Conservation (phyloP, 2,797 vertebrate genomes). For the Tolypeutes matacus region DNA sequence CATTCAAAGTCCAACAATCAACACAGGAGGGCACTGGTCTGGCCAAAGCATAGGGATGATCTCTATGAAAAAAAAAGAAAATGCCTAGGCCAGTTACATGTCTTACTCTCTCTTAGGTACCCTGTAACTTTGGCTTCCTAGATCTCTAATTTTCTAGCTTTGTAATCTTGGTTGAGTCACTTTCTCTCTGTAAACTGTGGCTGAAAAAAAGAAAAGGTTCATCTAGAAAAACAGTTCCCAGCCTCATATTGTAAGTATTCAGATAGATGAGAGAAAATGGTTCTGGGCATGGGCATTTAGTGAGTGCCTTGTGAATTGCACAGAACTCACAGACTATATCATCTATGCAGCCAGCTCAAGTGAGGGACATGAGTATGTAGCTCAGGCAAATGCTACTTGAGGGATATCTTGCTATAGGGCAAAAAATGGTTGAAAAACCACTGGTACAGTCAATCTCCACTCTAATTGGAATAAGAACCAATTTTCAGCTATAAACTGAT, state of each 20-base stretch:
- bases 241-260: neutral
- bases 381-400: neutral
- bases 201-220: neutral
- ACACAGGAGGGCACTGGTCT: neutral
- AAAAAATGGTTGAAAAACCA: slow-evolving; percentile 11
- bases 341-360: neutral
- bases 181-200: neutral
- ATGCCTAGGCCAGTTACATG: neutral
- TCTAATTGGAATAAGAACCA: neutral
- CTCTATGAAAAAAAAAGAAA: neutral
- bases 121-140: neutral
- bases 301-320: neutral
- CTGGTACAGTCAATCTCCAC: neutral
- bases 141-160: neutral
- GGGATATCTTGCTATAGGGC: neutral
- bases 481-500: neutral
- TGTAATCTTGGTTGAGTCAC: neutral
- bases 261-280: neutral
- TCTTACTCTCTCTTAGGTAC: neutral
- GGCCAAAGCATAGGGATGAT: neutral
- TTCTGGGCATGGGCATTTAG: neutral
- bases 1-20: neutral
- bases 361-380: neutral
- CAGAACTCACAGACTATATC: neutral
- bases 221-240: neutral